These are phyloP conservation scores for Bujurquina vittata DNA, from an alignment of 2,113 vertebrate genomes.

Conservation along the genomic window DNA sequence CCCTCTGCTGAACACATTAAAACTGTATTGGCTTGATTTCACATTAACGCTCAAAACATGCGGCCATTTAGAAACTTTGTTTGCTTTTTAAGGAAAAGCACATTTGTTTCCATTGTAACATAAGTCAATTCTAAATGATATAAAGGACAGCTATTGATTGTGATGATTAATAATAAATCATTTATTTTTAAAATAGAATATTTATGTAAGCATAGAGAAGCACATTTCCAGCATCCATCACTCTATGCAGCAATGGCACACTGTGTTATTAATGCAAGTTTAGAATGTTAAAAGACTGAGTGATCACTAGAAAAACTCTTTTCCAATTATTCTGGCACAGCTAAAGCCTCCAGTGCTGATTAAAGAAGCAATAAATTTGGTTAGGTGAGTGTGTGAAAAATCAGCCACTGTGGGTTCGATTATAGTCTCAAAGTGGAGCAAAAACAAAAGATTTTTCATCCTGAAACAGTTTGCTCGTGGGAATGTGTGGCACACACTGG, in stretches of 20 bases:
- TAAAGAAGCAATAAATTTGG: conserved; percentile 17
- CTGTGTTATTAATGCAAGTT: background rate
- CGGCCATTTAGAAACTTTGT: background rate
- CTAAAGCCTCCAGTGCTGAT: background rate
- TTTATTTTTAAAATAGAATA: background rate
- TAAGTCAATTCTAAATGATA: background rate
- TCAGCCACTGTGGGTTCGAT: background rate
- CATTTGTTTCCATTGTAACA: background rate
- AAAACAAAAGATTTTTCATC: background rate
- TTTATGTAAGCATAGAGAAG: background rate
- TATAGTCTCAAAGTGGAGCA: background rate
- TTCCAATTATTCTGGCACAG: background rate
- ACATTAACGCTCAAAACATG: background rate
- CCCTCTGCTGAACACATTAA: conserved; percentile 62
- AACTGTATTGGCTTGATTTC: conserved; percentile 6
- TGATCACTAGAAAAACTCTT: background rate
- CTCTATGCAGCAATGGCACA: background rate
- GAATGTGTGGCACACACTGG: background rate
- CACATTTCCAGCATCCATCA: background rate
- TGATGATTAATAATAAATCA: background rate
- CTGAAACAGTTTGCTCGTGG: background rate
- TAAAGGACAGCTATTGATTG: background rate
- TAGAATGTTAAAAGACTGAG: background rate
- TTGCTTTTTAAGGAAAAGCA: background rate
- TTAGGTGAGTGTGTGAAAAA: background rate